These are phyloP conservation scores for Apis mellifera DNA, from an alignment of 1,140 invertebrate species.

Conservation along the genomic window DNA sequence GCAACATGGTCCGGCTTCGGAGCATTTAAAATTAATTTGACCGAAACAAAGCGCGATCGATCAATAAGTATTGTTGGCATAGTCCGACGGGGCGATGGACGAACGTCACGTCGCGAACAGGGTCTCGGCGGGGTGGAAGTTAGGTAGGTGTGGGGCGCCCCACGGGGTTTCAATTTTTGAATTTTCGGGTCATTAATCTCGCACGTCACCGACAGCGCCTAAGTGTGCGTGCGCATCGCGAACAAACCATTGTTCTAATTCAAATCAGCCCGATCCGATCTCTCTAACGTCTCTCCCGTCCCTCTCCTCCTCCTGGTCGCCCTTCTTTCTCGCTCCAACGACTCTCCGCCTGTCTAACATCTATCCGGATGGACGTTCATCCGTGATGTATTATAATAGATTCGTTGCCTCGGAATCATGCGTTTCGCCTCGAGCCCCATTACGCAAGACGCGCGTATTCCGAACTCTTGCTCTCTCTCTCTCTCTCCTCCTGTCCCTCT, in stretches of 20 bases:
- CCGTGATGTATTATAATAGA: slow-evolving; percentile 67
- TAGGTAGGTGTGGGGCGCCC: slow-evolving; percentile 69
- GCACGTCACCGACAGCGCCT: slow-evolving; percentile 64
- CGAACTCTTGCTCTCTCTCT: slow-evolving; percentile 38
- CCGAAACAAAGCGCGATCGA: slow-evolving; percentile 71
- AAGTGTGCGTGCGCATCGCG: slow-evolving; percentile 45
- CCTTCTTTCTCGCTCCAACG: background rate
- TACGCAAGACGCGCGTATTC: slow-evolving; percentile 59
- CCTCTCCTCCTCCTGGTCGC: background rate
- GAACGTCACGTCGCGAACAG: slow-evolving; percentile 51
- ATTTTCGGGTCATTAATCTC: slow-evolving; percentile 75
- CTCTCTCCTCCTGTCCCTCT: background rate
- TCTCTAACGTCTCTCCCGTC: slow-evolving; percentile 60
- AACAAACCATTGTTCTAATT: slow-evolving; percentile 72
- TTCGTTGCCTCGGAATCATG: slow-evolving; percentile 62
- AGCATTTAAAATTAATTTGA: slow-evolving; percentile 72
- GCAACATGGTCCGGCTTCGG: slow-evolving; percentile 59
- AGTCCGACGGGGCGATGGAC: slow-evolving; percentile 45
- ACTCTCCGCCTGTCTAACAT: slow-evolving; percentile 10
- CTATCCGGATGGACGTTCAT: slow-evolving; percentile 44
- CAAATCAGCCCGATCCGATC: slow-evolving; percentile 70
- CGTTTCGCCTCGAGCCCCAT: slow-evolving; percentile 50
- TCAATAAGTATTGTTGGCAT: slow-evolving; percentile 66
- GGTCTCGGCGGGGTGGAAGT: slow-evolving; percentile 13
- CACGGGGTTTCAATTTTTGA: slow-evolving; percentile 72